Evolutionary conservation across 1,140 invertebrate genomes (phyloP), one percentile per base, ranked within the genome.

Genomic region (Ips typographus): DNA sequence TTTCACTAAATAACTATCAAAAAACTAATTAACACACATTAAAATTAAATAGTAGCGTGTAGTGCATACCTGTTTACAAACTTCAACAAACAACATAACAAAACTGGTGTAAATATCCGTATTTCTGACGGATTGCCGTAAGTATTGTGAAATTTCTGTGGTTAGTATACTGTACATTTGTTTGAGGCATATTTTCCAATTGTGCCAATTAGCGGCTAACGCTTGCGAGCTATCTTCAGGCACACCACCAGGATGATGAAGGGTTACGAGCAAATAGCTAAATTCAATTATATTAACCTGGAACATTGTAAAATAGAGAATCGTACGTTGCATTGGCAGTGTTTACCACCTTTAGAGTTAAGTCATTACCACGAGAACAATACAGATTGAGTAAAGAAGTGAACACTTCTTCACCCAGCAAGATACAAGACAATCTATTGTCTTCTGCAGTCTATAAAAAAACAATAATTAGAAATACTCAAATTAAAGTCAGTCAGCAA

Each of bases 191-290:
- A 65, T 66, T 40, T 73, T 74, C 78, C 78, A 80, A 2, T 64
- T 68, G 7, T 61, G 38, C 74, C 75, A 77, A 38, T 71, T 73
- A 38, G 43, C 57, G 7, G 78, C 76, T 58, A 75, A 76, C 3
- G 77, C 68, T 2, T 66, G 49, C 37, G 57, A 38, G 56, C 72
- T 53, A 6, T 68, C 73, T 64, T 76, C 69, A 37, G 36, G 47
- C 38, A 67, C 72, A 37, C 78, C 76, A 47, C 71, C 63, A 2
- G 78, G 78, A 68, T 79, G 70, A 60, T 79, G 78, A 8, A 79
- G 68, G 41, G 63, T 56, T 22, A 80, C 52, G 79, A 79, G 77
- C 2, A 78, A 57, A 1, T 78, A 61, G n/a, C 74, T 71, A 72
- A 77, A 79, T 56, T 78, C 67, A n/a, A 77, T 41, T 8, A 77